Conservation (phyloP, 2,797 vertebrate species). For the Trematomus bernacchii region DNA sequence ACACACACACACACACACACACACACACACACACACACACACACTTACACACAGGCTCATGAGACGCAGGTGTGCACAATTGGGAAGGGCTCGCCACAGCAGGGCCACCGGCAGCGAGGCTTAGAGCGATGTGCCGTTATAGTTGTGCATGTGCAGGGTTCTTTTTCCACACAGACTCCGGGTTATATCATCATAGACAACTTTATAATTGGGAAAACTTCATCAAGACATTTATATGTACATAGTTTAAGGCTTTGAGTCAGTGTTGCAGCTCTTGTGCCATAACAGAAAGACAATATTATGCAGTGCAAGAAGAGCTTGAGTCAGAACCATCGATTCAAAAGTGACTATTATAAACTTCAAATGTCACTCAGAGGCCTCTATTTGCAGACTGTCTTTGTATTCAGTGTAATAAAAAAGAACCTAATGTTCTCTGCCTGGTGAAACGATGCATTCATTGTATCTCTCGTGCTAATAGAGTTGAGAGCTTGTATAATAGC, state of each 20-base stretch:
- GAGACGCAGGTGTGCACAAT: constrained; percentile 67
- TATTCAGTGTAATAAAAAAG: constrained; percentile 27
- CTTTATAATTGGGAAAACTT: neutral
- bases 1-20: constrained; percentile 27
- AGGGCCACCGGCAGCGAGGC: constrained; percentile 58
- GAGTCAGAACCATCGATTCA: constrained; percentile 15
- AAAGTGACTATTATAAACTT: constrained; percentile 15
- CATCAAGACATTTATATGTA: neutral
- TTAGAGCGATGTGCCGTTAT: constrained; percentile 46
- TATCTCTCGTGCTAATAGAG: constrained; percentile 27
- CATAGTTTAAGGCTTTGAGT: neutral
- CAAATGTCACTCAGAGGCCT: constrained; percentile 14
- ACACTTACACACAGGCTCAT: constrained; percentile 8
- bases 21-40: constrained; percentile 22
- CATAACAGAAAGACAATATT: constrained; percentile 5
- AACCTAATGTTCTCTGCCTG: constrained; percentile 28
- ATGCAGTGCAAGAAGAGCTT: neutral
- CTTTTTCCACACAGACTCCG: neutral
- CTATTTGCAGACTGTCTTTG: constrained; percentile 21
- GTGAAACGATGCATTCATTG: constrained; percentile 38
- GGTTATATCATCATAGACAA: constrained; percentile 17
- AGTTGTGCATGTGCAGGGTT: constrained; percentile 16
- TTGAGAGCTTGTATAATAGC: constrained; percentile 41
- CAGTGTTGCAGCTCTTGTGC: neutral
- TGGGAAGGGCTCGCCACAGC: constrained; percentile 57